These are phyloP conservation scores for Lutjanus erythropterus DNA, from an alignment of 2,113 vertebrate species.

Conservation along the genomic window DNA sequence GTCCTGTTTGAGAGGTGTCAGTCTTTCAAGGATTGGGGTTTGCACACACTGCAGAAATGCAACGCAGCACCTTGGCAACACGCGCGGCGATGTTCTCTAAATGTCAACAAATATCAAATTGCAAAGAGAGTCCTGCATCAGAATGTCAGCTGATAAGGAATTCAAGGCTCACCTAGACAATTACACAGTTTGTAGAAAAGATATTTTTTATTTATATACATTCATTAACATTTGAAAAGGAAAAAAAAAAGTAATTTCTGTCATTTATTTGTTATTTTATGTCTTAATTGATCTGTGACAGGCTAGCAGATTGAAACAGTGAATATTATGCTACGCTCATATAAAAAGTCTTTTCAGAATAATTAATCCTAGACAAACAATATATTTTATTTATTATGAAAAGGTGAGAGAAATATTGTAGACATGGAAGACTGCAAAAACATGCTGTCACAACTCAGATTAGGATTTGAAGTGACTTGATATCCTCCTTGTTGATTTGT, in stretches of 20 bases:
- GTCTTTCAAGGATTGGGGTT: constrained; percentile 79
- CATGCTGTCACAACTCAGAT: constrained; percentile 5
- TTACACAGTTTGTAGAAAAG: background rate
- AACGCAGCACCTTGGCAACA: constrained; percentile 49
- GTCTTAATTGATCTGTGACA: background rate
- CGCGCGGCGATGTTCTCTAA: constrained; percentile 35
- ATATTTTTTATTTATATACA: background rate
- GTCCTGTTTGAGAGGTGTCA: constrained; percentile 75
- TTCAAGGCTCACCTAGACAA: background rate
- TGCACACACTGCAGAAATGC: constrained; percentile 70
- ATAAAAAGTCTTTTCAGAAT: background rate
- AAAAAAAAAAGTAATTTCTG: background rate
- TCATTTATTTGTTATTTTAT: background rate
- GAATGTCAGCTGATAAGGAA: constrained; percentile 47
- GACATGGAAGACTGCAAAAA: background rate
- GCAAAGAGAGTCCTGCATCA: background rate
- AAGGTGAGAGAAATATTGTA: background rate
- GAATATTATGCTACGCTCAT: background rate
- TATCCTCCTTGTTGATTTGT: constrained; percentile 54
- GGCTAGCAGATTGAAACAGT: background rate
- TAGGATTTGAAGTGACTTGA: constrained; percentile 12
- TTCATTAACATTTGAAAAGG: background rate
- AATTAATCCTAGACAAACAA: background rate
- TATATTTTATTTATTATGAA: background rate
- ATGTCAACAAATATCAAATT: constrained; percentile 62